phyloP scores from a whole-genome alignment of 2,113 vertebrate genomes.

The Apteryx owenii region DNA sequence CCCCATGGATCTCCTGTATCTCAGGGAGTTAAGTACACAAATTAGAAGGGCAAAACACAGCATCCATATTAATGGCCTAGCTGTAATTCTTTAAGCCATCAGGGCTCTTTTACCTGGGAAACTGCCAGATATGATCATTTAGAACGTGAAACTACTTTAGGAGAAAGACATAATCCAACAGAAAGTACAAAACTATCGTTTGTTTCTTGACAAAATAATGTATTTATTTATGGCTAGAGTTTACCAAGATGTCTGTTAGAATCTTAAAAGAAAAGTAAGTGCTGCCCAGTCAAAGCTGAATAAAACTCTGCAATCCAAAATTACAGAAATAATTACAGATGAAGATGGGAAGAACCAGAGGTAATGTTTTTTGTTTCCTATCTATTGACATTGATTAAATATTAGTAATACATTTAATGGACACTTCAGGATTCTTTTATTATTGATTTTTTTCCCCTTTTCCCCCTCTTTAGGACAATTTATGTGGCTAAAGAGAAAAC shows the following conservation, averaged over 20 bases:
- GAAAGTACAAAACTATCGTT: neutral
- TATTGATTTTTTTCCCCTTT: neutral
- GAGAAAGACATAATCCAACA: neutral
- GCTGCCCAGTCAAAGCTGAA: neutral
- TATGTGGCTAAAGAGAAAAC: neutral
- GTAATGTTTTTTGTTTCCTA: neutral
- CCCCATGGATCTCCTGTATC: neutral
- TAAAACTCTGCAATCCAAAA: neutral
- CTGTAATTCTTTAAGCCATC: neutral
- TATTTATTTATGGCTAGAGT: neutral
- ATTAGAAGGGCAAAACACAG: constrained; percentile 9
- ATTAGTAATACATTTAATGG: neutral
- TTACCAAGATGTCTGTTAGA: neutral
- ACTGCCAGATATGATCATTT: constrained; percentile 44
- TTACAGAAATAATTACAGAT: neutral
- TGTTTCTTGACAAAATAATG: neutral
- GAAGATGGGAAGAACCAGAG: neutral
- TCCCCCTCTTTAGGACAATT: neutral
- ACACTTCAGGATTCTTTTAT: neutral
- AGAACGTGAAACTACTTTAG: constrained; percentile 18
- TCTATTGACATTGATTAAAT: neutral
- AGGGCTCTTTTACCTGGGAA: neutral
- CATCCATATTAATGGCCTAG: constrained; percentile 42
- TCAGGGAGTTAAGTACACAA: constrained; percentile 37
- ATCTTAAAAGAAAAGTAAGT: neutral